Evolutionary conservation across 2,888 invertebrate species (phyloP).

Genomic region (Oxytorus armatus): DNA sequence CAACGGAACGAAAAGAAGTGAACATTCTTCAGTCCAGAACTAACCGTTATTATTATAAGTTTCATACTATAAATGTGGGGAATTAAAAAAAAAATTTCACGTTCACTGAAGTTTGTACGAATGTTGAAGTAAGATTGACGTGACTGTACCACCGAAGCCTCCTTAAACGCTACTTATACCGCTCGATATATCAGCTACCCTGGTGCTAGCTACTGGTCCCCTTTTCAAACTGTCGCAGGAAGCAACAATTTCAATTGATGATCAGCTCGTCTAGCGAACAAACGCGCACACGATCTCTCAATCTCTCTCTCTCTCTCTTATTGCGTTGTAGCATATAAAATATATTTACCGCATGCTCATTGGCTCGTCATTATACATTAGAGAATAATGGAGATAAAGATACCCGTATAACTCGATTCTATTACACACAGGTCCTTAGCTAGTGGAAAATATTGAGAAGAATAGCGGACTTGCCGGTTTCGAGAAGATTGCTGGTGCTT

Average conservation of each 20-base stretch:
- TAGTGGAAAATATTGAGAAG: neutral
- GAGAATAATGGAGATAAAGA: conserved; percentile 17
- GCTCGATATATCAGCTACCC: conserved; percentile 9
- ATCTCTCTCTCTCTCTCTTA: conserved; percentile 41
- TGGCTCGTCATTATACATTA: conserved; percentile 28
- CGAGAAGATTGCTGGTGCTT: conserved; percentile 73
- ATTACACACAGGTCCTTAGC: neutral
- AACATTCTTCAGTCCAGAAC: too few species aligned
- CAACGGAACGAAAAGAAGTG: too few species aligned
- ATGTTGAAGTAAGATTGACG: too few species aligned
- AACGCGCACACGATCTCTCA: conserved; percentile 30
- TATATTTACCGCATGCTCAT: conserved; percentile 4
- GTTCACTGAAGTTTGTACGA: too few species aligned
- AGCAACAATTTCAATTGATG: conserved; percentile 83
- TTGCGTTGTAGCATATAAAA: conserved; percentile 39
- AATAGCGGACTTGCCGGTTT: conserved; percentile 73
- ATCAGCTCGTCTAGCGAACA: conserved; percentile 70
- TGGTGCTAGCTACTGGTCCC: conserved; percentile 46
- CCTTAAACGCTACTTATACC: conserved; percentile 20
- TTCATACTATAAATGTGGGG: too few species aligned
- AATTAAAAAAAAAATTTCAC: too few species aligned
- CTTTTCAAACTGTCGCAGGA: conserved; percentile 77
- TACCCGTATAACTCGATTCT: conserved; percentile 20
- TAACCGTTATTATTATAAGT: too few species aligned
- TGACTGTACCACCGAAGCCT: neutral